These are phyloP conservation scores for Clytia hemisphaerica DNA, from an alignment of 30 jellyfish, hydroid and myxozoan genomes.

Conservation along the genomic window DNA sequence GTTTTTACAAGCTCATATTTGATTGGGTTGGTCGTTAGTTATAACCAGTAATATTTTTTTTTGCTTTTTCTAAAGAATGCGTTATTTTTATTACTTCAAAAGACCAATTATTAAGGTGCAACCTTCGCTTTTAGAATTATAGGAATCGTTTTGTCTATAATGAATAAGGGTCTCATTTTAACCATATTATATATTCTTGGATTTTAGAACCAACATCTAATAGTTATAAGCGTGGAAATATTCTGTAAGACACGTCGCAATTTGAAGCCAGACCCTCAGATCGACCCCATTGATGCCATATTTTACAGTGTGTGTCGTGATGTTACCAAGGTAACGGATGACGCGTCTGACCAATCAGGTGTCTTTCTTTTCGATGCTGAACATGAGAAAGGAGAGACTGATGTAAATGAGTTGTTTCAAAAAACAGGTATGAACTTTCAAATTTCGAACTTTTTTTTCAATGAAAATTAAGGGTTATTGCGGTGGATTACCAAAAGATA, in stretches of 20 bases:
- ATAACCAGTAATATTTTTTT: not conserved
- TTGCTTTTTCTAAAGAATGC: not conserved
- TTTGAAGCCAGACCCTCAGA: constrained; percentile 86
- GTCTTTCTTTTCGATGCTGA: constrained; percentile 1
- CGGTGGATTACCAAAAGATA: no score
- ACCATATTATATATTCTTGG: not conserved
- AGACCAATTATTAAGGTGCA: not conserved
- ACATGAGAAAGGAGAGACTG: not conserved
- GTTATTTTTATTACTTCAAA: not conserved
- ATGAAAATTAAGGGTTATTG: no score
- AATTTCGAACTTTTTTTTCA: no score
- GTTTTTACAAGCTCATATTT: no score
- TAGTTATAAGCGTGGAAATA: constrained; percentile 77
- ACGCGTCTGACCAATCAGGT: not conserved
- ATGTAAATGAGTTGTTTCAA: not conserved
- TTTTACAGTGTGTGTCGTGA: constrained; percentile 63
- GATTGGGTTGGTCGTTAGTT: not conserved
- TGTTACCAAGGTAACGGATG: constrained; percentile 26
- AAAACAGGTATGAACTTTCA: constrained; percentile 8
- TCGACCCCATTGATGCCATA: constrained; percentile 76
- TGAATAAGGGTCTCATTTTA: not conserved
- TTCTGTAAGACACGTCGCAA: constrained; percentile 75
- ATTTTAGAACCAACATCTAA: constrained; percentile 69
- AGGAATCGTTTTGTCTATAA: no score
- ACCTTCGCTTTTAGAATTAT: not conserved